Base-by-base conservation (phyloP, 2,888 invertebrate genomes). In the Drosophila picticornis region DNA sequence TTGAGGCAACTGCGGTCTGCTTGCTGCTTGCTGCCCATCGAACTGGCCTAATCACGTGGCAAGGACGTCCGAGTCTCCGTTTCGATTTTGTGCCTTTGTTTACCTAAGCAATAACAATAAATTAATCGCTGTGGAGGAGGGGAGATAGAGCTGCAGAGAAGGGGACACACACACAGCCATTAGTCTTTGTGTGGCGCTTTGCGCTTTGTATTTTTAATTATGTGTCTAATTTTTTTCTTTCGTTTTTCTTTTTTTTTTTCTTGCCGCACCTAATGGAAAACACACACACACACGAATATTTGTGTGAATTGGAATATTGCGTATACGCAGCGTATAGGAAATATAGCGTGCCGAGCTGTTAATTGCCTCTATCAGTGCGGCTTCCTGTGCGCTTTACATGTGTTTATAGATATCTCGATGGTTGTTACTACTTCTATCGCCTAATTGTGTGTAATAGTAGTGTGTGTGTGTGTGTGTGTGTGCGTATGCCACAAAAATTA, bases 131-230 rank as follows among this genome's bases (percentile, higher is more conserved):
- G 65, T 46, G 60, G 25, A 43, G 50, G 32, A 43, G 5, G 25
- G 55, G 19, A 19, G 46, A 5, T 22, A 52, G 13, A 32, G 50
- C 22, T 46, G 22, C 31, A 22, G 34, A 2, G 19, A 19, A 19
- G 25, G 19, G 3, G 25, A 36, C 9, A 6, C 25, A 46, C 62
- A 73, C 84, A 70, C 66, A 67, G 79, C 78, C 84, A 88, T 90
- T 87, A 86, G 81, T 76, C 61, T 77, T 69, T 65, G 62, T 72
- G 66, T 84, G 63, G 60, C 77, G 40, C 67, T 68, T 63, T 84
- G 73, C 90, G 88, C 88, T 90, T 90, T 88, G 89, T 90, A 78
- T 88, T 87, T 87, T 90, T 87, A 87, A 87, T 87, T 90, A 90
- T 90, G 87, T 90, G 84, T 80, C 89, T 80, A 83, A 90, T 80